These are phyloP conservation scores for Pantherophis alleghaniensis DNA, from an alignment of 2,797 vertebrate species.

Conservation along the genomic window DNA sequence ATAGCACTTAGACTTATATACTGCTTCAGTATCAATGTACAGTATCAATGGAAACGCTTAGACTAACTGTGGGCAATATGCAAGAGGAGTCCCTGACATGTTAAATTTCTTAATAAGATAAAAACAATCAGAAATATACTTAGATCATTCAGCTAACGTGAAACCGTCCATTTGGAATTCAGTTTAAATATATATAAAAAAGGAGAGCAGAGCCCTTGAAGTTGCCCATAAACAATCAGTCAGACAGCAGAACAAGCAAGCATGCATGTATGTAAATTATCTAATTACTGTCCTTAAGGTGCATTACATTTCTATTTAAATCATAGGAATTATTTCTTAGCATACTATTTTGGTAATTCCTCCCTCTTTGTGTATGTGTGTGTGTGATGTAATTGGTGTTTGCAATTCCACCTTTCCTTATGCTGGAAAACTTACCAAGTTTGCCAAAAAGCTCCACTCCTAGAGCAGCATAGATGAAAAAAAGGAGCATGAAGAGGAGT, in stretches of 20 bases:
- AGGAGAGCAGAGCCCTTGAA: not conserved
- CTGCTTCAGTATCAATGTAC: too few species aligned
- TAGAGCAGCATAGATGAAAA: conserved; percentile 98
- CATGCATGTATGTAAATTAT: not conserved
- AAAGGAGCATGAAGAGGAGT: conserved; percentile 98
- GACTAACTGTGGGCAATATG: conserved; percentile 14
- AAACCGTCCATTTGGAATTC: not conserved
- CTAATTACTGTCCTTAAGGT: not conserved
- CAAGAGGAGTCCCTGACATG: conserved; percentile 8
- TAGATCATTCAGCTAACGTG: conserved; percentile 1
- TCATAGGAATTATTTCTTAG: not conserved
- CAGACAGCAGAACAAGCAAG: not conserved
- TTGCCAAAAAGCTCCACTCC: conserved; percentile 98
- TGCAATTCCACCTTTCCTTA: not conserved
- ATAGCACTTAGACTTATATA: too few species aligned
- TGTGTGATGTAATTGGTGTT: not conserved
- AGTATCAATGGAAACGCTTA: not conserved
- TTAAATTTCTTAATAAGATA: not conserved
- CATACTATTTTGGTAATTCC: not conserved
- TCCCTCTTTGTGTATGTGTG: not conserved
- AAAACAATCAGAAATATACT: conserved; percentile 39
- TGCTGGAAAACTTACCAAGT: conserved; percentile 80
- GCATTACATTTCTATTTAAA: not conserved
- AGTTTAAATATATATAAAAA: not conserved
- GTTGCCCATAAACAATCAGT: not conserved